Conservation (phyloP, 2,113 vertebrate species). For the Gambusia holbrooki region DNA sequence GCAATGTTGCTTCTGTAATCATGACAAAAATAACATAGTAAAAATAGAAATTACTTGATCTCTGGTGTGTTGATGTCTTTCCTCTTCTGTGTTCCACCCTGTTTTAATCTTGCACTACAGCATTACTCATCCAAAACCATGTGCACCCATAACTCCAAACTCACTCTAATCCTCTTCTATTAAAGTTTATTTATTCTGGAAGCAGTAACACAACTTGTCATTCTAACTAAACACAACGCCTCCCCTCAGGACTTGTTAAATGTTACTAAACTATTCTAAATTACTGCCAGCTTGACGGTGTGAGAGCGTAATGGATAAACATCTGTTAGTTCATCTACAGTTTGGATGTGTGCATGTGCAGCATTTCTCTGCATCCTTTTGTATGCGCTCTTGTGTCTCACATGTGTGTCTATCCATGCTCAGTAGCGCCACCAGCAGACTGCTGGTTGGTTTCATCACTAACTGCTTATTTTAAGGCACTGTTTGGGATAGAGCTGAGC, state of each 20-base stretch:
- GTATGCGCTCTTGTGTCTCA: neutral
- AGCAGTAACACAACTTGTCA: neutral
- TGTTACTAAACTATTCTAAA: conserved; percentile 38
- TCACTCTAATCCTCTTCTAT: conserved; percentile 19
- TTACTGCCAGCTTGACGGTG: conserved; percentile 25
- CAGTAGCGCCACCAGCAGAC: conserved; percentile 6
- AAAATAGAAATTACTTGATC: neutral
- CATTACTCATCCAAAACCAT: neutral
- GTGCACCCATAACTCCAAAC: neutral
- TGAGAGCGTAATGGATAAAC: conserved; percentile 2
- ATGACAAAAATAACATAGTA: neutral
- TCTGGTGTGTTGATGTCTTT: neutral
- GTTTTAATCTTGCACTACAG: neutral
- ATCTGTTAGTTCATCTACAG: neutral
- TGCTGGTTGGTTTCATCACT: conserved; percentile 20
- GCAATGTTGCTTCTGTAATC: neutral
- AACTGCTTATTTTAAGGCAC: conserved; percentile 22
- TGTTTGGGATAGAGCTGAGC: conserved; percentile 52
- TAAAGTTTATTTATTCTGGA: conserved; percentile 44
- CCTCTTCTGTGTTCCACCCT: neutral
- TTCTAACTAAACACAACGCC: conserved; percentile 31
- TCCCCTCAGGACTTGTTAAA: conserved; percentile 17
- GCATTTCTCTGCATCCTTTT: neutral
- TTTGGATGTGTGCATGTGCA: neutral
- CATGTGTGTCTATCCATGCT: conserved; percentile 12